Base-by-base conservation (phyloP, 2,797 vertebrate genomes). In the Botia kubotai region DNA sequence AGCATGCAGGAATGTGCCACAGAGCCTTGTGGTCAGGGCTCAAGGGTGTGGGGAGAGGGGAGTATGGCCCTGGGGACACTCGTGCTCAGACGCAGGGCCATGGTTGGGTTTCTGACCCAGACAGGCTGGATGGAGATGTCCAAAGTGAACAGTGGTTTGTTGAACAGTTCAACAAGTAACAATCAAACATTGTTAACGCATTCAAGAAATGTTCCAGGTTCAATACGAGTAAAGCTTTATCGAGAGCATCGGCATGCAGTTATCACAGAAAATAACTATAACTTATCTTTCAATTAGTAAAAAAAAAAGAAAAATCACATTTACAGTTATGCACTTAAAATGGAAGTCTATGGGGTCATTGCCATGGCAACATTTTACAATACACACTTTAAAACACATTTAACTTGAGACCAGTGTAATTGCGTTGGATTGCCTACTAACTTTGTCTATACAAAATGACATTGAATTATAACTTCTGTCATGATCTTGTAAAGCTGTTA, bases 61-160 rank as follows among this genome's bases (percentile, higher is more conserved):
- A n/a, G n/a, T 55, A 65, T 16, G 63, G 57, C 80, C 19, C 66
- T 39, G 55, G 77, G 82, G 75, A 55, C 58, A 50, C 52, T 57
- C 29, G 14, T 60, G 39, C 73, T 68, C 52, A 77, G 76, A 81
- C 60, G 46, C 53, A 17, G 70, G 83, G 77, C 85, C 80, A 86
- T 52, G 76, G 71, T 57, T 69, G 52, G 52, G 65, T 81, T 81
- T 84, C 78, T 26, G 65, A 65, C 60, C 60, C 26, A 75, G 72
- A 75, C 60, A 65, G 50, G 2, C n/a, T 33, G 10, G 39, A 16
- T 16, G 3, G 48, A 66, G 62, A 53, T 66, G 39, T 74, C 14
- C 21, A 19, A n/a, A 75, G 6, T 66, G 17, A 63, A 62, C 39
- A 19, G 16, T 6, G 3, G 2, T 53, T 53, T 53, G 52, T 53